phyloP scores from a whole-genome alignment of 2,888 invertebrate genomes.

The Dione juno region DNA sequence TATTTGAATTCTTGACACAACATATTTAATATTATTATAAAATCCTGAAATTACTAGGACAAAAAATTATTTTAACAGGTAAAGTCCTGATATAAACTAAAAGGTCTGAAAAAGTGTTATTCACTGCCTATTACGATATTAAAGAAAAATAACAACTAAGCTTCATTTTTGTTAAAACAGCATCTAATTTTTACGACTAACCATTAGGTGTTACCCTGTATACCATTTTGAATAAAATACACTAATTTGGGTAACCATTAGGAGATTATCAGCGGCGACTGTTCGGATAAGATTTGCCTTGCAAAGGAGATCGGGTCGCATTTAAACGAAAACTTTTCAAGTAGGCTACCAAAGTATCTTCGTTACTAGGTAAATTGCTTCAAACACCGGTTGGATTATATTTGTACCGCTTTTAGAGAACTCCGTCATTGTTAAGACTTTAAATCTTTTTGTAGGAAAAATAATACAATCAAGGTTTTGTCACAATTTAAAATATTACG shows the following conservation, averaged over 20 bases:
- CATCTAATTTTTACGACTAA: slow-evolving; percentile 1
- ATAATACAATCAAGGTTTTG: too few relatives aligned
- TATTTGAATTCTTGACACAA: too few relatives aligned
- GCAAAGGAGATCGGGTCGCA: slow-evolving; percentile 38
- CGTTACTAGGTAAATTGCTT: slow-evolving; percentile 32
- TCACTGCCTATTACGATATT: neutral
- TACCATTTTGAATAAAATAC: slow-evolving; percentile 30
- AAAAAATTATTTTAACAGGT: neutral
- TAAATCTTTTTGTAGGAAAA: neutral
- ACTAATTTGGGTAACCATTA: slow-evolving; percentile 27
- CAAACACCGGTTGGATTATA: slow-evolving; percentile 26
- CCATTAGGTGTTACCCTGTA: neutral
- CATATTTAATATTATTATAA: too few relatives aligned
- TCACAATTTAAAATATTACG: too few relatives aligned
- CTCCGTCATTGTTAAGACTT: slow-evolving; percentile 25
- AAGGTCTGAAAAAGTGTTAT: neutral
- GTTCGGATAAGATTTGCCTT: slow-evolving; percentile 33
- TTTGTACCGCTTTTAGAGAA: slow-evolving; percentile 19
- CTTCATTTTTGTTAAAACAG: neutral
- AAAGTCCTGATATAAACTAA: neutral
- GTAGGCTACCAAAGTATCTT: slow-evolving; percentile 34
- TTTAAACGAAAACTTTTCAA: slow-evolving; percentile 39
- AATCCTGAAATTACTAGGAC: neutral
- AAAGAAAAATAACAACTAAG: neutral
- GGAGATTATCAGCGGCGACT: slow-evolving; percentile 25